These are phyloP conservation scores for Tretioscincus oriximinensis DNA, from an alignment of 2,113 vertebrate species.

Conservation along the genomic window DNA sequence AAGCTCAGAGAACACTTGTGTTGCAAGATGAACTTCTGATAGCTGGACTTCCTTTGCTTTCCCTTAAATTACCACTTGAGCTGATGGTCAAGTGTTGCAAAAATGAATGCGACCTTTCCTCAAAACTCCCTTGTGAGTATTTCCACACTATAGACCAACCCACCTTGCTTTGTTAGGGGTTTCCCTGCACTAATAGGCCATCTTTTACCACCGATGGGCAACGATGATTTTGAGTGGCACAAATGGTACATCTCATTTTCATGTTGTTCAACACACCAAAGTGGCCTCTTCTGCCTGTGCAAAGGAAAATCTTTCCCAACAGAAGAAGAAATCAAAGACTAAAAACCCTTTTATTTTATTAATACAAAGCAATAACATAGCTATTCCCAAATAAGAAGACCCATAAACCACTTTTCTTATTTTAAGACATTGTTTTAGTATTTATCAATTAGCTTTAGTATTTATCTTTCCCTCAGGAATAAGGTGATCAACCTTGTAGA, in stretches of 20 bases:
- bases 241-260: conserved; percentile 3
- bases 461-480: conserved; percentile 16
- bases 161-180: neutral
- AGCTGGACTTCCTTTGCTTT: conserved; percentile 57
- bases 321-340: conserved; percentile 13
- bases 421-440: neutral
- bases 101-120: conserved; percentile 56
- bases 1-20: conserved; percentile 29
- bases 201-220: neutral
- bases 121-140: conserved; percentile 46
- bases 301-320: neutral
- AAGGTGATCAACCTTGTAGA: neutral
- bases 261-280: conserved; percentile 5
- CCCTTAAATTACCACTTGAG: conserved; percentile 54
- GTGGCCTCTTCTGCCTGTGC: conserved; percentile 7
- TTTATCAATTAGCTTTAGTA: neutral
- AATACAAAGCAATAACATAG: conserved; percentile 55
- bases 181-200: neutral
- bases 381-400: conserved; percentile 30
- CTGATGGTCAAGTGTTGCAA: conserved; percentile 57
- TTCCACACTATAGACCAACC: conserved; percentile 15
- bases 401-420: conserved; percentile 24
- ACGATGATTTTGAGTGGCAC: neutral
- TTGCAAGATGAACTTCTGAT: conserved; percentile 35
- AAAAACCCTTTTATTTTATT: neutral